Percentiles rank a stretch among this genome's conserved stretches.
phyloP scores from a whole-genome alignment of 2,888 invertebrate genomes.

The Spialia ferax region DNA sequence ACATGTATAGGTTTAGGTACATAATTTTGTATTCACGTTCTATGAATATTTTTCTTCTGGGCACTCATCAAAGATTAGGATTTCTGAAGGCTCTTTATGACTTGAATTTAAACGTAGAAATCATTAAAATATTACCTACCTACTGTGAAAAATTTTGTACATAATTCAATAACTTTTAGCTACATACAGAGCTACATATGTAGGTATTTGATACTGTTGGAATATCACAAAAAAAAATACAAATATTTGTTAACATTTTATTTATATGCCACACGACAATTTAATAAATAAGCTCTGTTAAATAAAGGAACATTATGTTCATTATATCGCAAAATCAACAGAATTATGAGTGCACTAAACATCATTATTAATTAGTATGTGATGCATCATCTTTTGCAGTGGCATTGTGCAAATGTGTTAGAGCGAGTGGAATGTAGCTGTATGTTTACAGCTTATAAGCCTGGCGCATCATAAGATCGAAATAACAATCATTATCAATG shows the following conservation, averaged over 20 bases:
- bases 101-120: too few relatives aligned
- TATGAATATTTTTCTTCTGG: too few relatives aligned
- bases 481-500: constrained; percentile 97
- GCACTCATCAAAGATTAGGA: too few relatives aligned
- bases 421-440: constrained; percentile 13
- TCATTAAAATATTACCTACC: too few relatives aligned
- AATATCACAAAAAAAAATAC: constrained; percentile 18
- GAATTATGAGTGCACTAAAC: constrained; percentile 16
- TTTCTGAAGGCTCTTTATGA: too few relatives aligned
- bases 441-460: constrained; percentile 93
- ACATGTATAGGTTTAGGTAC: too few relatives aligned
- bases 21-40: too few relatives aligned
- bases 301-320: constrained; percentile 18
- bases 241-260: constrained; percentile 6
- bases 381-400: background rate
- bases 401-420: constrained; percentile 26
- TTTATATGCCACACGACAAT: constrained; percentile 41
- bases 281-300: constrained; percentile 42
- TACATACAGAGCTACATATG: too few relatives aligned
- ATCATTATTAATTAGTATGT: constrained; percentile 19
- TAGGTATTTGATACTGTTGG: background rate
- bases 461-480: constrained; percentile 97
- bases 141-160: too few relatives aligned
- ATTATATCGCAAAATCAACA: constrained; percentile 1
- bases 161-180: too few relatives aligned